Evolutionary conservation across 2,797 vertebrate species (phyloP), one percentile per base, ranked within the genome.

Genomic region (Anomalospiza imberbis): DNA sequence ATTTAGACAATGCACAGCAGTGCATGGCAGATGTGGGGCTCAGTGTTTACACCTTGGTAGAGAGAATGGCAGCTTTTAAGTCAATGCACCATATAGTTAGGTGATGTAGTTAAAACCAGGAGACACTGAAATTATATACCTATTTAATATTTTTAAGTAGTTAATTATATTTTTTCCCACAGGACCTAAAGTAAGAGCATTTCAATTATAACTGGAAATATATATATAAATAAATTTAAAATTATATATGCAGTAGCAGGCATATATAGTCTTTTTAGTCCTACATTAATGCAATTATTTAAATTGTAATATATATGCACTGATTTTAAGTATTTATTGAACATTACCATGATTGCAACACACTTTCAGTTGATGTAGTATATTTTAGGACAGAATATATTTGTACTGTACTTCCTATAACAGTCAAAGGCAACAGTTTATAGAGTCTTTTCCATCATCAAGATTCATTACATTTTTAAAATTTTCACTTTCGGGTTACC

Each of bases 1-100:
- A 65, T 50, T 77, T 57, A 34, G 17, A 42, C 36, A 63, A 45
- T 8, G 24, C 40, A 66, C 26, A 55, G 21, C 54, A 70, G 18
- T 29, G 19, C 36, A 44, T 2, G 0, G 13, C 29, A 71, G n/a
- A 20, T 0, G 0, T 25, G 44, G 19, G 48, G 4, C 22, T 88
- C 38, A 31, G 15, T 45, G 29, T 36, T 28, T 48, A 8, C 21
- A 65, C 17, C 26, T 77, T 13, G 8, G 13, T 9, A 19, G 13
- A 70, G 6, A 79, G 6, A 60, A 79, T 26, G 7, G 10, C 13
- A 70, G 22, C 48, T 81, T 82, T 87, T n/a, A 73, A 75, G 13
- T 14, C 38, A 72, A 5, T 20, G 9, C 20, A 38, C 29, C 5
- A 1, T 31, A 5, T 6, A 44, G 19, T 31, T 51, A 53, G 3